Percentiles rank a stretch among this genome's conserved stretches.
These are phyloP conservation scores for Carpatolechia fugitivella DNA, from an alignment of 2,888 invertebrate species.

Conservation along the genomic window DNA sequence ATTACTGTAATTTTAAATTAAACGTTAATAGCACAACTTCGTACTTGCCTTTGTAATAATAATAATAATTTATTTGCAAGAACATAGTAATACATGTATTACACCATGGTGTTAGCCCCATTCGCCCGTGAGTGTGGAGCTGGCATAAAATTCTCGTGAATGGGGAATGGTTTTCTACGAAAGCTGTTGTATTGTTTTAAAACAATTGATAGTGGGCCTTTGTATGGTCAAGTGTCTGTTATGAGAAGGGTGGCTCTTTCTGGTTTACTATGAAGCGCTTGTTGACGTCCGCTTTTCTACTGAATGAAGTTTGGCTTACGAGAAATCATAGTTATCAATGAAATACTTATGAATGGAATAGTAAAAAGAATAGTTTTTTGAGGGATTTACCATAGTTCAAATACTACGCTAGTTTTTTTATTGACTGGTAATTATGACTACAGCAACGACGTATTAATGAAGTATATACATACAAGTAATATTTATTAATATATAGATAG, in stretches of 20 bases:
- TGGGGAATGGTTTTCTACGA: constrained; percentile 63
- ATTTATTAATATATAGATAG: too few species aligned
- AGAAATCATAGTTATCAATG: background rate
- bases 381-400: background rate
- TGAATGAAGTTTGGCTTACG: background rate
- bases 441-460: too few species aligned
- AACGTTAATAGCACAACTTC: too few species aligned
- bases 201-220: constrained; percentile 53
- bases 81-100: too few species aligned
- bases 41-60: too few species aligned
- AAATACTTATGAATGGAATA: background rate
- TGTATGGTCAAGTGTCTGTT: constrained; percentile 44
- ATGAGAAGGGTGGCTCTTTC: constrained; percentile 11
- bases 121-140: too few species aligned
- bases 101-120: too few species aligned
- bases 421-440: background rate
- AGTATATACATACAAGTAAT: too few species aligned
- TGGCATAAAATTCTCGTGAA: constrained; percentile 55
- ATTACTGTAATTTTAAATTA: too few species aligned
- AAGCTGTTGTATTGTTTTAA: constrained; percentile 58
- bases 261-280: constrained; percentile 8
- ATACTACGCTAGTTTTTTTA: background rate
- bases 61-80: too few species aligned
- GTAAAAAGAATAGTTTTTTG: background rate
- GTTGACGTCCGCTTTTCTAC: constrained; percentile 3